Conservation (phyloP, 2,797 vertebrate species). For the Cuniculus paca region DNA sequence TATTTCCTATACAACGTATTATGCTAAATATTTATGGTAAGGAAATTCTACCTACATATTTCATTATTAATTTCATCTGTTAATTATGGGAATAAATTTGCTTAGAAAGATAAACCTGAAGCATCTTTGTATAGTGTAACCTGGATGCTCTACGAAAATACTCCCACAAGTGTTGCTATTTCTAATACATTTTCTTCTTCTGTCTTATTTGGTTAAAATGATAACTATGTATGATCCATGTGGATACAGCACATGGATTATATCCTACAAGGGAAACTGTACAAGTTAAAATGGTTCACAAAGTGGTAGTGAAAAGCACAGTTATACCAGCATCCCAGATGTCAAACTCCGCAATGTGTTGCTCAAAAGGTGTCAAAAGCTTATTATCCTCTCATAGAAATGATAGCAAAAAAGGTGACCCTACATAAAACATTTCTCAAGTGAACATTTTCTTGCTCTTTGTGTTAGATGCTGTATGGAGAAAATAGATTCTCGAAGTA, state of each 20-base stretch:
- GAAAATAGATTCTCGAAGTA: background rate
- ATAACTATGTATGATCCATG: background rate
- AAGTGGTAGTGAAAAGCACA: background rate
- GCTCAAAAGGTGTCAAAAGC: background rate
- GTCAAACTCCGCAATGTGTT: background rate
- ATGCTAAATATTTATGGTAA: background rate
- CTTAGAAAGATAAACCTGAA: background rate
- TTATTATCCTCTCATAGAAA: background rate
- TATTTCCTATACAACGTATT: background rate
- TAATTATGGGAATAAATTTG: background rate
- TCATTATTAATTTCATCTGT: background rate
- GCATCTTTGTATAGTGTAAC: background rate
- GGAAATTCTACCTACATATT: background rate
- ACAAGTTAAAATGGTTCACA: background rate
- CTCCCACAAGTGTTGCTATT: background rate
- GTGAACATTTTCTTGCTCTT: background rate
- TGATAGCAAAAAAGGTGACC: background rate
- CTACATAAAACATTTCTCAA: background rate
- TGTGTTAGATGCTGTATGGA: background rate
- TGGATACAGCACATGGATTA: background rate
- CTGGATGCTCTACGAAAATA: background rate
- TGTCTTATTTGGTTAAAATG: background rate
- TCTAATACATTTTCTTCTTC: background rate
- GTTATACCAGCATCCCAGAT: background rate
- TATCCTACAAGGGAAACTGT: background rate